Evolutionary conservation across 2,797 vertebrate genomes (phyloP).

Genomic region (Myotis pilosus): DNA sequence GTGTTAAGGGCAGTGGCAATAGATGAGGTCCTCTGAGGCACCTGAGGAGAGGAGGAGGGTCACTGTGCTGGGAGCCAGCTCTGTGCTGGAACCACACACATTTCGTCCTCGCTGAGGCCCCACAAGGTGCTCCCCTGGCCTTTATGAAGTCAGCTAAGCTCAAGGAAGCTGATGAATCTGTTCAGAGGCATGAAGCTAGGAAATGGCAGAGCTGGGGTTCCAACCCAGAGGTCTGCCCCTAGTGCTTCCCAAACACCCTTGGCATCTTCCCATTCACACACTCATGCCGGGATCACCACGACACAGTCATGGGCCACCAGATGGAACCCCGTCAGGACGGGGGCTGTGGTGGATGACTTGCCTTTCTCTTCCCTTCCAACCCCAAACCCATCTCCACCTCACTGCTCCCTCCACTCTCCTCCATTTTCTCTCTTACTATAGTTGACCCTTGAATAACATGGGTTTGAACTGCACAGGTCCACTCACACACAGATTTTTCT

Average conservation of each 20-base stretch:
- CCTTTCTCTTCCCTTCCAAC: not conserved
- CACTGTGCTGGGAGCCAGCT: not conserved
- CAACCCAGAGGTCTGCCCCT: not conserved
- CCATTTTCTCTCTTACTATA: not conserved
- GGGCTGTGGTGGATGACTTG: rapidly evolving
- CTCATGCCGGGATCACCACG: rapidly evolving
- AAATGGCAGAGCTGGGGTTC: not conserved
- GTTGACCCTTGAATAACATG: not conserved
- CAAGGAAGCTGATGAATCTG: not conserved
- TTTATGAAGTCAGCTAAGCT: not conserved
- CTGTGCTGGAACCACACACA: rapidly evolving
- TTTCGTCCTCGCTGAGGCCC: rapidly evolving
- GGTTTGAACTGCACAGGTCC: not conserved
- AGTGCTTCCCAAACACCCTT: not conserved
- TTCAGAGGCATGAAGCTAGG: not conserved
- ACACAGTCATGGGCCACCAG: not conserved
- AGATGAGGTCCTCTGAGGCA: constrained; percentile 94
- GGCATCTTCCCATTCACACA: not conserved
- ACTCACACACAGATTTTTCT: not conserved
- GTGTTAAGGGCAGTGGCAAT: constrained; percentile 94
- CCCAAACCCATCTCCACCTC: not conserved
- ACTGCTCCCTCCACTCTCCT: too few relatives aligned
- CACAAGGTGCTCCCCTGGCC: not conserved
- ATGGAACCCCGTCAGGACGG: rapidly evolving
- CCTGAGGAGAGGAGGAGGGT: constrained; percentile 78